These are phyloP conservation scores for Acrossocheilus fasciatus DNA, from an alignment of 2,797 vertebrate species.

Conservation along the genomic window DNA sequence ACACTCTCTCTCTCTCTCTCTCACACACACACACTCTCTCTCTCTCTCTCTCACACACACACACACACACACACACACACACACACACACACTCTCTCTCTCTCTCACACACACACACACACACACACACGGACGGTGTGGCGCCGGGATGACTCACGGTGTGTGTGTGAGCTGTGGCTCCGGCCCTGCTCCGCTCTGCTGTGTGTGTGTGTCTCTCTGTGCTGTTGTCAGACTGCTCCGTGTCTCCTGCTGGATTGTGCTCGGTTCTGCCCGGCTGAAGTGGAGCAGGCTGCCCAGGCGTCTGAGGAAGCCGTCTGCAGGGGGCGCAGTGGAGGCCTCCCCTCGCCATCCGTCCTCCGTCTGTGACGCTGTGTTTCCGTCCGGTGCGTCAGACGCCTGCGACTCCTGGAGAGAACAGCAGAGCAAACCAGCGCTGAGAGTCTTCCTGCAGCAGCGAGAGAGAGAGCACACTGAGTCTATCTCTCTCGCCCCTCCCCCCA, in stretches of 20 bases:
- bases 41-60: neutral
- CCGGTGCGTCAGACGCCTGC: constrained; percentile 30
- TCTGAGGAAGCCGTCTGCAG: constrained; percentile 66
- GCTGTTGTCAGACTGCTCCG: neutral
- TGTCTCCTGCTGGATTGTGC: constrained; percentile 16
- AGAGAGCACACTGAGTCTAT: neutral
- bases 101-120: neutral
- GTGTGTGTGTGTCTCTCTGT: neutral
- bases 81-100: neutral
- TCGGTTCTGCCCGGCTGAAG: constrained; percentile 59
- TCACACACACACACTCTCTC: neutral
- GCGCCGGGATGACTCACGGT: constrained; percentile 53
- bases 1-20: accelerated
- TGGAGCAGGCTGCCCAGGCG: constrained; percentile 67
- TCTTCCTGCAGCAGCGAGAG: too few relatives aligned
- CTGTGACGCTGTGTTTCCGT: constrained; percentile 36
- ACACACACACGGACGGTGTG: neutral
- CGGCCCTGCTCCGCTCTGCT: constrained; percentile 15
- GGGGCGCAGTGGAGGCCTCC: constrained; percentile 45
- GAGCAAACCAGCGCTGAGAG: neutral
- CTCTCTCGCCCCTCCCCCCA: neutral
- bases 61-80: neutral
- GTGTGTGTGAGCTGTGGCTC: constrained; percentile 24
- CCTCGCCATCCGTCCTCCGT: constrained; percentile 34
- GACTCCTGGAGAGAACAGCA: constrained; percentile 17